Evolutionary conservation across 1,140 invertebrate genomes (phyloP).

Genomic region (Harlomillsia oculata): DNA sequence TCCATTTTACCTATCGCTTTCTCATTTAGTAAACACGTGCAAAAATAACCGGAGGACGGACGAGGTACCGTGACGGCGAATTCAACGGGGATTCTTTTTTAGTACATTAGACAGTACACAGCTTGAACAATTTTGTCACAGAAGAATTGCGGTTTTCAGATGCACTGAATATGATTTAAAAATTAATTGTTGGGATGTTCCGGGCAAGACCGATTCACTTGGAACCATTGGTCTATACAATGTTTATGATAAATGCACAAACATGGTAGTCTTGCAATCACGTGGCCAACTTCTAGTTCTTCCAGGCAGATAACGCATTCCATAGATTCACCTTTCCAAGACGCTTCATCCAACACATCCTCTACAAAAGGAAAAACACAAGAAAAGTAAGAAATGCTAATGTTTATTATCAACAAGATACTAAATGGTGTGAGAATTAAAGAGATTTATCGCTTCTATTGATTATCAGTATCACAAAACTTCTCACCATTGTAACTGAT

Average conservation of each 20-base stretch:
- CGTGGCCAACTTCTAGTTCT: constrained; percentile 84
- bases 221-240: constrained; percentile 95
- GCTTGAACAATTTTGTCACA: no score
- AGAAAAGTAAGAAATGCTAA: constrained; percentile 23
- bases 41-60: no score
- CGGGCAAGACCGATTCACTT: constrained; percentile 78
- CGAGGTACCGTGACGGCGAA: no score
- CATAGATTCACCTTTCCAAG: constrained; percentile 74
- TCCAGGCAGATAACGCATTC: constrained; percentile 99
- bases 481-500: constrained; percentile 89
- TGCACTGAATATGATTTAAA: no score
- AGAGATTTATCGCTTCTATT: neutral
- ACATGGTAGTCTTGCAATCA: constrained; percentile 94
- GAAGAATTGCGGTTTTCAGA: no score
- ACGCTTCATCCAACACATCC: constrained; percentile 89
- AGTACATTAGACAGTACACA: no score
- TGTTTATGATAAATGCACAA: constrained; percentile 99
- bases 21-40: no score
- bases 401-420: neutral
- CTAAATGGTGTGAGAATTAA: constrained; percentile 10
- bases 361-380: constrained; percentile 55
- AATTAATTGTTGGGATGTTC: constrained; percentile 78
- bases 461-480: neutral
- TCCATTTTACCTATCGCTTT: no score
- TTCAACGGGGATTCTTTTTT: no score